A percentile compares a stretch with the other conserved stretches of the same genome.
phyloP scores from a whole-genome alignment of 2,797 vertebrate genomes.

The Crenuchus spilurus region DNA sequence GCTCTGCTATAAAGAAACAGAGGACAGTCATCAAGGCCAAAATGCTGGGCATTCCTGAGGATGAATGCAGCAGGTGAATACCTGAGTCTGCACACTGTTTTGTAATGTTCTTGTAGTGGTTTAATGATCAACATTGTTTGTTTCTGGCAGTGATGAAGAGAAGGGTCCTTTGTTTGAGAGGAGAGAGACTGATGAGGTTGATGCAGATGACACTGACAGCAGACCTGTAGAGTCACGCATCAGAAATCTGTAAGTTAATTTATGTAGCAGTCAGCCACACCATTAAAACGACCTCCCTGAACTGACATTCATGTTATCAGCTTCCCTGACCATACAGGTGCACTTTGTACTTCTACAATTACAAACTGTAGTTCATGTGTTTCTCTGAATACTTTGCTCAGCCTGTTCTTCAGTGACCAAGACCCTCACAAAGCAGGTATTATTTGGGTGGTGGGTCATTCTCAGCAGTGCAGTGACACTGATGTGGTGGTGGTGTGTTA shows the following conservation, averaged over 20 bases:
- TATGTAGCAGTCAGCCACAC: too few species aligned
- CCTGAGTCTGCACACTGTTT: background rate
- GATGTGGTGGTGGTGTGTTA: too few species aligned
- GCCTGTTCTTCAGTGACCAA: too few species aligned
- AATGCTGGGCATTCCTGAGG: slow-evolving; percentile 89
- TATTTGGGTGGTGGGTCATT: too few species aligned
- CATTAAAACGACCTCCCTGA: too few species aligned
- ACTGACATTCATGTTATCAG: too few species aligned
- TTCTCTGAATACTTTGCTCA: too few species aligned
- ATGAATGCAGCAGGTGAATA: slow-evolving; percentile 84
- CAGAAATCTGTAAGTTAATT: slow-evolving; percentile 90
- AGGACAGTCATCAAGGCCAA: slow-evolving; percentile 92
- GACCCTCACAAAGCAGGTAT: too few species aligned
- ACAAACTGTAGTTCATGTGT: too few species aligned
- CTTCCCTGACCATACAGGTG: too few species aligned
- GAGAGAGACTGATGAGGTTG: slow-evolving; percentile 61
- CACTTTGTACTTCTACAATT: too few species aligned
- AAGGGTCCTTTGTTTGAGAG: slow-evolving; percentile 70
- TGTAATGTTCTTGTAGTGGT: background rate
- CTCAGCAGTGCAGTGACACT: too few species aligned
- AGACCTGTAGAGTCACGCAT: slow-evolving; percentile 86
- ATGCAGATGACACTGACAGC: slow-evolving; percentile 69
- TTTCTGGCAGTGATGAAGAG: slow-evolving; percentile 84
- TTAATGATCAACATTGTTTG: slow-evolving; percentile 4
- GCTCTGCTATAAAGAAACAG: slow-evolving; percentile 85